Evolutionary conservation across 2,797 vertebrate species (phyloP).

Genomic region (Lacerta agilis): DNA sequence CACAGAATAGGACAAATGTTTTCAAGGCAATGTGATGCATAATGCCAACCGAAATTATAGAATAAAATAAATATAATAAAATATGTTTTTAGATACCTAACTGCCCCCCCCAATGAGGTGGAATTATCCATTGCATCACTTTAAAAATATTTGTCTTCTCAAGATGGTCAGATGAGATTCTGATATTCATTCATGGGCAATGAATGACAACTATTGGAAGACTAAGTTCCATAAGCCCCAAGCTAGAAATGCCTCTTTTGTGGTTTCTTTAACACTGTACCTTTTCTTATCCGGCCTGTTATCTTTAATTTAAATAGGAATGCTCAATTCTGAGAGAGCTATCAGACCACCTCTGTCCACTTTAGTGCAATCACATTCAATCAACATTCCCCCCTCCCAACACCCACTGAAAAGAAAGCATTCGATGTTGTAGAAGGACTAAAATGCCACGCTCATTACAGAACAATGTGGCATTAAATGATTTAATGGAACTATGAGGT

Average conservation of each 20-base stretch:
- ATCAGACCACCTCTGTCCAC: not conserved
- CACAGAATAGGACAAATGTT: not conserved
- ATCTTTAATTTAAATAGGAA: conserved; percentile 9
- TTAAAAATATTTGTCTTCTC: not conserved
- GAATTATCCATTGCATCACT: not conserved
- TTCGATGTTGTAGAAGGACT: conserved; percentile 72
- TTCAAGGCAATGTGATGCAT: not conserved
- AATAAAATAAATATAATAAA: too few species aligned
- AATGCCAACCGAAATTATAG: not conserved
- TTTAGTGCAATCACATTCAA: conserved; percentile 38
- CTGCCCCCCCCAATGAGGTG: not conserved
- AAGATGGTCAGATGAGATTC: not conserved
- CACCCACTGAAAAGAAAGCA: conserved; percentile 51
- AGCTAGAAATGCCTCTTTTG: not conserved
- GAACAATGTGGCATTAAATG: conserved; percentile 77
- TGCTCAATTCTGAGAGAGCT: not conserved
- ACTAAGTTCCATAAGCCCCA: not conserved
- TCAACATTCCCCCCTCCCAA: conserved; percentile 53
- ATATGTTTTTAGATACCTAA: not conserved
- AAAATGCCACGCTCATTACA: conserved; percentile 77
- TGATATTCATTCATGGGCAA: conserved; percentile 3
- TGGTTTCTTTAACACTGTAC: not conserved
- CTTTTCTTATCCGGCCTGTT: conserved; percentile 36
- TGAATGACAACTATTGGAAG: not conserved
- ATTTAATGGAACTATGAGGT: conserved; percentile 73